These are phyloP conservation scores for Acestrorhynchus altus DNA, from an alignment of 2,797 vertebrate species.

Conservation along the genomic window DNA sequence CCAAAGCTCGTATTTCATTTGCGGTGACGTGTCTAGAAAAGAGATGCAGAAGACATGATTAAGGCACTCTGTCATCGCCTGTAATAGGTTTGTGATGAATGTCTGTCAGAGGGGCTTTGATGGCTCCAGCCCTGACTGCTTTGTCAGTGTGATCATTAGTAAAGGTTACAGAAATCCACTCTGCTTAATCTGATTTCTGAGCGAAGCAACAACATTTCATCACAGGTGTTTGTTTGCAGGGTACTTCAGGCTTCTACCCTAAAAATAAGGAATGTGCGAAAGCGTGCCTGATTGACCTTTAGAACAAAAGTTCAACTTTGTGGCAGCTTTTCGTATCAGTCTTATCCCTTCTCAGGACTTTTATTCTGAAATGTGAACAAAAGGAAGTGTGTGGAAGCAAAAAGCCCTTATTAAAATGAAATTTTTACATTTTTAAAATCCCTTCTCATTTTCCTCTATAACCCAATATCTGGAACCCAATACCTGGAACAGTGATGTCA, in stretches of 20 bases:
- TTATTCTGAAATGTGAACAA: no score
- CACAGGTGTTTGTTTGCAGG: background rate
- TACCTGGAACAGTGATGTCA: no score
- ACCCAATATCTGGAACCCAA: no score
- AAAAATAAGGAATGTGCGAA: no score
- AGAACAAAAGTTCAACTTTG: no score
- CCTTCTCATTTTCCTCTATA: no score
- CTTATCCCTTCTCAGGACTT: no score
- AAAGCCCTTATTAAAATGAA: no score
- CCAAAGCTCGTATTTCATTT: slow-evolving; percentile 22
- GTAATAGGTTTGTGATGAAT: slow-evolving; percentile 41
- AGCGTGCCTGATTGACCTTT: no score
- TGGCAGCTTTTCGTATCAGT: no score
- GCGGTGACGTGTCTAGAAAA: slow-evolving; percentile 28
- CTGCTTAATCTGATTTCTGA: slow-evolving; percentile 3
- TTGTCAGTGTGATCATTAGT: slow-evolving; percentile 14
- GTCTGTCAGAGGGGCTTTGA: background rate
- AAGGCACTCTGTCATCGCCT: slow-evolving; percentile 37
- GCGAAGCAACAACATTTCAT: background rate
- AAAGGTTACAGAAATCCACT: slow-evolving; percentile 14
- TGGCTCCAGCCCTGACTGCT: slow-evolving; percentile 4
- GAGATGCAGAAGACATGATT: slow-evolving; percentile 46
- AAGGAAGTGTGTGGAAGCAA: no score
- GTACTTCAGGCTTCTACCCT: background rate
- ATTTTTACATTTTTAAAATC: no score